Conservation (phyloP, 2,797 vertebrate species). For the Tapera naevia region DNA sequence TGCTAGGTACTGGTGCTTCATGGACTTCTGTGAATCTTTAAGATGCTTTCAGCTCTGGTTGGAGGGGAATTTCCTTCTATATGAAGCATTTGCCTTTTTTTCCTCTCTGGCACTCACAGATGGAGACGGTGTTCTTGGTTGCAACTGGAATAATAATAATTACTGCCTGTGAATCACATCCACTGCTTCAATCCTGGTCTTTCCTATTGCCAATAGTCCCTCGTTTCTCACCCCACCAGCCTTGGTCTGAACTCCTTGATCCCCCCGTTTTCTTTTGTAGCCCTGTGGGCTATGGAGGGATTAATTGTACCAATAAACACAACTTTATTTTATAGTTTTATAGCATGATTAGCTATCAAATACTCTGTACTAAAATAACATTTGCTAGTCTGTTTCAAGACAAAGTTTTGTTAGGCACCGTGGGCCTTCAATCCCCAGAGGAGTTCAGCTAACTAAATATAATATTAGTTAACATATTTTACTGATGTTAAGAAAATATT, state of each 20-base stretch:
- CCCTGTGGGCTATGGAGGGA: conserved; percentile 49
- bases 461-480: conserved; percentile 70
- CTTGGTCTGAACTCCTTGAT: neutral
- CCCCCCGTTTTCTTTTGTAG: conserved; percentile 6
- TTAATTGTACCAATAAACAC: conserved; percentile 73
- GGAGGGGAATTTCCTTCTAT: neutral
- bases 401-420: conserved; percentile 68
- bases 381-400: conserved; percentile 52
- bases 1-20: neutral
- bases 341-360: conserved; percentile 66
- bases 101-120: neutral
- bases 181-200: neutral
- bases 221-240: neutral
- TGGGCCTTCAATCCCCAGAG: conserved; percentile 50
- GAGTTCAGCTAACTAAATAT: conserved; percentile 65
- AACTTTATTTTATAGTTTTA: conserved; percentile 67
- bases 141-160: neutral
- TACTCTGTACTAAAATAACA: conserved; percentile 63
- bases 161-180: neutral
- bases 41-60: neutral
- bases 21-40: neutral
- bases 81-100: neutral
- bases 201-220: neutral
- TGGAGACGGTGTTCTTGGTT: neutral
- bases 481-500: conserved; percentile 64